Evolutionary conservation across 2,888 invertebrate genomes (phyloP).

Genomic region (Petrolisthes manimaculis): DNA sequence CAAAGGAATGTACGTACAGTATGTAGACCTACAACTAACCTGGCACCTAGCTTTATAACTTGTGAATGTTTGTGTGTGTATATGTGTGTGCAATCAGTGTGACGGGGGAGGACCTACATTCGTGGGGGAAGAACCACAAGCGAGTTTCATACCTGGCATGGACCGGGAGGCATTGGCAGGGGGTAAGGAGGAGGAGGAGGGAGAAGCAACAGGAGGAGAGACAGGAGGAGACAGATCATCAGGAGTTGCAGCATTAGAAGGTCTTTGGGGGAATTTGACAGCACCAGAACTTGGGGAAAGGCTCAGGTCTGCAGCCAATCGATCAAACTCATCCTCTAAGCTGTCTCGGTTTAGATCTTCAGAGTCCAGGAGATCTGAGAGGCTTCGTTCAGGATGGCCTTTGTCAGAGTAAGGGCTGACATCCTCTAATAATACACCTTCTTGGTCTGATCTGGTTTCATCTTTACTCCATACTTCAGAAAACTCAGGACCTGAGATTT

Average conservation of each 20-base stretch:
- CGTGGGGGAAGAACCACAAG: constrained; percentile 57
- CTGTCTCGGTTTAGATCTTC: constrained; percentile 64
- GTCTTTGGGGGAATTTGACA: constrained; percentile 27
- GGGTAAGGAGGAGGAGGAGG: constrained; percentile 60
- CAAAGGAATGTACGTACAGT: background rate
- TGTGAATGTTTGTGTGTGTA: background rate
- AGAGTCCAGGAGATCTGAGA: constrained; percentile 63
- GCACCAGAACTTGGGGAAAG: constrained; percentile 37
- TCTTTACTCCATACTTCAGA: constrained; percentile 38
- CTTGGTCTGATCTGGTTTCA: constrained; percentile 26
- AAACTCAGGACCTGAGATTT: constrained; percentile 32
- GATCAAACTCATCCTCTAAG: constrained; percentile 65
- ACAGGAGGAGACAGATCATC: constrained; percentile 39
- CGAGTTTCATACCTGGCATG: constrained; percentile 65
- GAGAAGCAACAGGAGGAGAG: constrained; percentile 52
- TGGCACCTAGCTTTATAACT: background rate
- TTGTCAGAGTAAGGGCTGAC: constrained; percentile 53
- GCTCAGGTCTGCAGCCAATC: constrained; percentile 58
- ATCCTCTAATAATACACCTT: constrained; percentile 54
- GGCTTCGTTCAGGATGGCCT: constrained; percentile 48
- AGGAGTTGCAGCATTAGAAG: constrained; percentile 27
- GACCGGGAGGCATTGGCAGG: constrained; percentile 59
- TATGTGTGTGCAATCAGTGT: constrained; percentile 26
- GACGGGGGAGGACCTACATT: constrained; percentile 42
- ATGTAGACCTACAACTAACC: constrained; percentile 8